A percentile compares a stretch with the other conserved stretches of the same genome.
Conservation (phyloP, 1,140 invertebrate species). For the Ips nitidus region DNA sequence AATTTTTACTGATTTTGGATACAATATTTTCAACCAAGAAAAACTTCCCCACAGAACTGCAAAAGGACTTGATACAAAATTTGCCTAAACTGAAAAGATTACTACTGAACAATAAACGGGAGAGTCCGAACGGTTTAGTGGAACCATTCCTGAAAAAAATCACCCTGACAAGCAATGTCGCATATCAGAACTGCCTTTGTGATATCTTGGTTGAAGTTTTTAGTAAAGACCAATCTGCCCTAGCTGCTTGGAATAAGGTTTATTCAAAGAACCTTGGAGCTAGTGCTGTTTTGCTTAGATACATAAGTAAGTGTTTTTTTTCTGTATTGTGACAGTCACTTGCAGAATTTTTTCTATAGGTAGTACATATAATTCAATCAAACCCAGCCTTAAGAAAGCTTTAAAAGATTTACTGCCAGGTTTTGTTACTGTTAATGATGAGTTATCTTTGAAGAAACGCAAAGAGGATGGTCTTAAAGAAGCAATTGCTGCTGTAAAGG, state of each 20-base stretch:
- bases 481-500: conserved; percentile 40
- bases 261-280: conserved; percentile 57
- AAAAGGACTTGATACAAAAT: conserved; percentile 46
- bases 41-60: conserved; percentile 45
- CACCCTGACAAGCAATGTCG: conserved; percentile 46
- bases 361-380: conserved; percentile 32
- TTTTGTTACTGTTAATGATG: conserved; percentile 40
- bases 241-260: conserved; percentile 58
- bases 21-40: conserved; percentile 44
- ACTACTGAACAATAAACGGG: conserved; percentile 35
- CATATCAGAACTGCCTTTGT: conserved; percentile 53
- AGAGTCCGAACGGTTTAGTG: conserved; percentile 52
- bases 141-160: conserved; percentile 55
- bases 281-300: conserved; percentile 54
- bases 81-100: conserved; percentile 51
- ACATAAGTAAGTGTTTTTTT: conserved; percentile 53
- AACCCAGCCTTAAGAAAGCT: conserved; percentile 13
- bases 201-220: conserved; percentile 55
- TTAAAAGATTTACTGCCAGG: conserved; percentile 41
- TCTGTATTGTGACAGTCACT: background rate
- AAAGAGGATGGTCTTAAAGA: conserved; percentile 44
- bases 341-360: conserved; percentile 2
- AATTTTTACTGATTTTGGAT: conserved; percentile 46
- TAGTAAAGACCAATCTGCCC: conserved; percentile 54
- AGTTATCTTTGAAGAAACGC: conserved; percentile 41